These are phyloP conservation scores for Mamestra configurata DNA, from an alignment of 1,140 invertebrate genomes.

Conservation along the genomic window DNA sequence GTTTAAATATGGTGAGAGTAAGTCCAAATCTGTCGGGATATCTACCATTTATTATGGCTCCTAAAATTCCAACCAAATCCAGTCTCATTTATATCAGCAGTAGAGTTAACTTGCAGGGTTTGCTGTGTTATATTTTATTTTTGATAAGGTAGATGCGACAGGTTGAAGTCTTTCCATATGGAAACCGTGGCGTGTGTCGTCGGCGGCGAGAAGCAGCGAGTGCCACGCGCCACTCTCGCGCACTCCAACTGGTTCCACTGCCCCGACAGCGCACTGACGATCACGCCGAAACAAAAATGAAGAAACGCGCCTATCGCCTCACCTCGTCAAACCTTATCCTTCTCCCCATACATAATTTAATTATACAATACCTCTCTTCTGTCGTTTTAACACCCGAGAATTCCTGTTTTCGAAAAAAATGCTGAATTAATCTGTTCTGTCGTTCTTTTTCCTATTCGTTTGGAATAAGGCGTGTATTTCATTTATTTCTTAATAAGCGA, in stretches of 20 bases:
- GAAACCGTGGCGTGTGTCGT: conserved; percentile 22
- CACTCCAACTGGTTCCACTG: conserved; percentile 58
- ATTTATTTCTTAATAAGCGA: conserved; percentile 84
- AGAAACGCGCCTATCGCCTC: conserved; percentile 55
- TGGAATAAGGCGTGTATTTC: conserved; percentile 72
- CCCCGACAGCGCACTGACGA: conserved; percentile 50
- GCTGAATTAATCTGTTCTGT: conserved; percentile 56
- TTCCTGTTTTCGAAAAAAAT: conserved; percentile 63
- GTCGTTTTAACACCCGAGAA: conserved; percentile 53
- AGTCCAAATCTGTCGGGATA: too few species aligned
- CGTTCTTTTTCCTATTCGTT: conserved; percentile 60
- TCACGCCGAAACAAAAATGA: conserved; percentile 69
- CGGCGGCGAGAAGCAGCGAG: not conserved
- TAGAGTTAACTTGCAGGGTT: not conserved
- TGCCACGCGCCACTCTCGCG: conserved; percentile 66
- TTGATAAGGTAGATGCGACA: not conserved
- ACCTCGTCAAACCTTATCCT: conserved; percentile 52
- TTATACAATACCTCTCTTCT: conserved; percentile 46
- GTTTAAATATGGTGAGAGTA: too few species aligned
- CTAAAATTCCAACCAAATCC: too few species aligned
- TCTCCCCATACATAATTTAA: conserved; percentile 46
- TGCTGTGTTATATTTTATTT: not conserved
- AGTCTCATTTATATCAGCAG: not conserved
- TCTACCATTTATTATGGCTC: too few species aligned
- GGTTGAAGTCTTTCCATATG: conserved; percentile 8